Evolutionary conservation across 2,888 invertebrate genomes (phyloP), one percentile per base, ranked within the genome.

Genomic region (Scaeva pyrastri): DNA sequence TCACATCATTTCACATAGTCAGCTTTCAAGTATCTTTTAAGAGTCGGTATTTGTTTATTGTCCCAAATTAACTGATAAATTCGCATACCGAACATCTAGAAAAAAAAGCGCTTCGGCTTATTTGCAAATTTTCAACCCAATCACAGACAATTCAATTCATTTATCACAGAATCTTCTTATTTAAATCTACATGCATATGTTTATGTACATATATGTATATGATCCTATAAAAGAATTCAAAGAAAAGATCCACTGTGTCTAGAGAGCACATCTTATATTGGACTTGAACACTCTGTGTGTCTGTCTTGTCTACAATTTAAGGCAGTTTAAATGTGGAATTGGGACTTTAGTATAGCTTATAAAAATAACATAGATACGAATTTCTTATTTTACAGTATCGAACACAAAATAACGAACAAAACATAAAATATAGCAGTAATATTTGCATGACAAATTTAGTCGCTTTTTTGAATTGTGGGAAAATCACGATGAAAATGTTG

Each of bases 71-170:
- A 73, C 50, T 66, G 36, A 72, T 73, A 68, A 60, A 74, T 72
- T 55, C 31, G 52, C 52, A 45, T 11, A 36, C 31, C n/a, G 52
- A 70, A 55, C 62, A 66, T 71, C 64, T 39, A 75, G 21, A 48
- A 45, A 45, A n/a, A n/a, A 14, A 0, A 1, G 4, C 1, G 12
- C 8, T 45, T 26, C 2, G 73, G 73, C 78, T 43, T 39, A 58
- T 23, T 36, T 4, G 8, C 43, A 43, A 39, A 48, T 48, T 36
- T 60, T 39, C 39, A 48, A 64, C 43, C 2, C 74, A 58, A 70
- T 62, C 84, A 75, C 79, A 71, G 79, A 71, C 84, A 79, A 75
- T 84, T 70, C 62, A 74, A 75, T 78, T 60, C 80, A 84, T 84
- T 64, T 75, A 71, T 82, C 50, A 68, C 50, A 68, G 56, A 79